Evolutionary conservation across 1,140 invertebrate species (phyloP).

Genomic region (Propsilocerus akamusi): DNA sequence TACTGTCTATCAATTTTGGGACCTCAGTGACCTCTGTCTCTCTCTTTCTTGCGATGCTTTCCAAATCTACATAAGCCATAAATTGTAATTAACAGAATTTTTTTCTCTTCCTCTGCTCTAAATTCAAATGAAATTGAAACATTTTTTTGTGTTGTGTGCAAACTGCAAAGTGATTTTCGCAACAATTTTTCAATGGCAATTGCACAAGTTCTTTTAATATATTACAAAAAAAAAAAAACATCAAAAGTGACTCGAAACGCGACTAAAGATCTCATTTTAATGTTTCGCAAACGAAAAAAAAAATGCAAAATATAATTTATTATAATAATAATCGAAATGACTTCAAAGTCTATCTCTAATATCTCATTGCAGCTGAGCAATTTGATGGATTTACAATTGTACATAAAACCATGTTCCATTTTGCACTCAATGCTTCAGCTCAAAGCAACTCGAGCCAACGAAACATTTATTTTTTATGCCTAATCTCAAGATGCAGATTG

Average conservation of each 20-base stretch:
- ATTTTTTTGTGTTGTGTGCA: background rate
- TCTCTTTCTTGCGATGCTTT: background rate
- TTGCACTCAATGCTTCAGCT: no score
- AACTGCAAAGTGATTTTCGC: background rate
- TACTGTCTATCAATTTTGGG: no score
- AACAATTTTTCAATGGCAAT: no score
- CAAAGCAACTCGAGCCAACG: no score
- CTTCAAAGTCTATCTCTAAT: conserved; percentile 2
- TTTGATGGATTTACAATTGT: conserved; percentile 1
- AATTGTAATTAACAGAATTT: conserved; percentile 4
- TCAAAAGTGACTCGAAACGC: no score
- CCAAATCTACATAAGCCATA: background rate
- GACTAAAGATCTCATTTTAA: no score
- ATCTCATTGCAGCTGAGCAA: no score
- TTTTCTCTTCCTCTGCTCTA: background rate
- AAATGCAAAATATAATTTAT: background rate
- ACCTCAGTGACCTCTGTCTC: background rate
- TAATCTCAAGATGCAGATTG: no score
- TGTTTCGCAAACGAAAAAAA: no score
- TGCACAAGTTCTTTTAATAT: no score
- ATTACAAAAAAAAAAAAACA: background rate
- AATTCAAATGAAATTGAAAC: background rate
- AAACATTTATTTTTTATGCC: no score
- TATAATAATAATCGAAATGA: background rate
- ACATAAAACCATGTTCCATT: no score